Conservation (phyloP, 1,140 invertebrate species). For the Eupristina koningsbergeri region DNA sequence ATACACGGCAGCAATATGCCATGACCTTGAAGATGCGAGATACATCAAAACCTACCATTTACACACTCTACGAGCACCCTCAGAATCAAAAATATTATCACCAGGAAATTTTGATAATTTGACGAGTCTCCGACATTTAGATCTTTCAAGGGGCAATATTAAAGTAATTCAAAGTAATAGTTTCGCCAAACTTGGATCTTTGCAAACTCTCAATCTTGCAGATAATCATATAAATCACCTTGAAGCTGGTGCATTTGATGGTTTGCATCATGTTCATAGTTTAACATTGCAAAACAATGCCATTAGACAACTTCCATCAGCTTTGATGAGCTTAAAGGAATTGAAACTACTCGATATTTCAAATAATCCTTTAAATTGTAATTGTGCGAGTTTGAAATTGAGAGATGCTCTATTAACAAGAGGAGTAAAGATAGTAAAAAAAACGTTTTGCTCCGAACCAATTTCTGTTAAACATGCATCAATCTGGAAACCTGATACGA, state of each 20-base stretch:
- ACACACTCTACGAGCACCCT: slow-evolving; percentile 53
- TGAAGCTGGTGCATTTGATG: slow-evolving; percentile 58
- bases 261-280: slow-evolving; percentile 58
- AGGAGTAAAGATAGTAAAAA: slow-evolving; percentile 62
- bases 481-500: slow-evolving; percentile 57
- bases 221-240: slow-evolving; percentile 62
- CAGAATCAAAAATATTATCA: slow-evolving; percentile 47
- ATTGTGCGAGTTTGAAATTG: slow-evolving; percentile 64
- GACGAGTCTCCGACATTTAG: slow-evolving; percentile 60
- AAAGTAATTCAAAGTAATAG: slow-evolving; percentile 58
- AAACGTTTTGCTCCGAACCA: slow-evolving; percentile 59
- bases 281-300: slow-evolving; percentile 62
- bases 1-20: slow-evolving; percentile 56
- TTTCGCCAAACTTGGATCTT: slow-evolving; percentile 57
- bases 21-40: slow-evolving; percentile 63
- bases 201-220: slow-evolving; percentile 62
- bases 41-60: slow-evolving; percentile 60
- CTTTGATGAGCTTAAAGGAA: slow-evolving; percentile 73
- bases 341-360: slow-evolving; percentile 77
- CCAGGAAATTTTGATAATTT: slow-evolving; percentile 58
- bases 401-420: slow-evolving; percentile 60
- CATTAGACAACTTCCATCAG: slow-evolving; percentile 59
- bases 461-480: slow-evolving; percentile 55
- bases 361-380: slow-evolving; percentile 79
- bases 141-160: slow-evolving; percentile 62